Evolutionary conservation across 2,888 invertebrate species (phyloP), one percentile per base, ranked within the genome.

Genomic region (Onthophagus sagittarius): DNA sequence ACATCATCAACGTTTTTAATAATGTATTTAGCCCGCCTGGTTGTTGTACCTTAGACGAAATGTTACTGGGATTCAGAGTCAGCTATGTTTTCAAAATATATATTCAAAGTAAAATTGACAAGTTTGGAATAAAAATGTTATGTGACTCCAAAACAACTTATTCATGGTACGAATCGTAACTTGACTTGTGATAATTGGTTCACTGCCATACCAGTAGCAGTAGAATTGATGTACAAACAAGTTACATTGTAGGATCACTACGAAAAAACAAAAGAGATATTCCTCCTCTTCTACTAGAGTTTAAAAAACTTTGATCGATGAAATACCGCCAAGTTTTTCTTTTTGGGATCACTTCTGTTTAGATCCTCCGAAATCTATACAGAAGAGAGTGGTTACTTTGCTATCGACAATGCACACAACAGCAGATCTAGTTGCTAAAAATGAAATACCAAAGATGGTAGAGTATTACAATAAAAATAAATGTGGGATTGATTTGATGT

Each of bases 181-280:
- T 74, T 79, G 23, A 80, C 79, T 62, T 78, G 77, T 76, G 82
- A 83, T 74, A 83, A 83, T 74, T 82, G 81, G 82, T 83, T 83
- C 72, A 81, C 82, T 9, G 82, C 80, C 31, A 78, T 83, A 33
- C 74, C 78, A 14, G 71, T 82, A 13, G 82, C 79, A 5, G 79
- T 80, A 74, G 72, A 76, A 14, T 71, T 83, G 69, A 76, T 81
- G 63, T 71, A 78, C 74, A 74, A 78, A 69, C 82, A 80, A 74
- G 72, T 82, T 63, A 82, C 81, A 70, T 82, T 15, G 76, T 81
- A 53, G 81, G 81, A 31, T 83, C 83, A 65, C 39, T 82, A 71
- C 71, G 82, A 72, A 77, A 79, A 72, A 82, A 82, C 76, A 82
- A 83, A 77, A 73, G 77, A 67, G 81, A 83, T 73, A 84, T 84